Evolutionary conservation across 2,113 vertebrate genomes (phyloP).

Genomic region (Prochilodus magdalenae): DNA sequence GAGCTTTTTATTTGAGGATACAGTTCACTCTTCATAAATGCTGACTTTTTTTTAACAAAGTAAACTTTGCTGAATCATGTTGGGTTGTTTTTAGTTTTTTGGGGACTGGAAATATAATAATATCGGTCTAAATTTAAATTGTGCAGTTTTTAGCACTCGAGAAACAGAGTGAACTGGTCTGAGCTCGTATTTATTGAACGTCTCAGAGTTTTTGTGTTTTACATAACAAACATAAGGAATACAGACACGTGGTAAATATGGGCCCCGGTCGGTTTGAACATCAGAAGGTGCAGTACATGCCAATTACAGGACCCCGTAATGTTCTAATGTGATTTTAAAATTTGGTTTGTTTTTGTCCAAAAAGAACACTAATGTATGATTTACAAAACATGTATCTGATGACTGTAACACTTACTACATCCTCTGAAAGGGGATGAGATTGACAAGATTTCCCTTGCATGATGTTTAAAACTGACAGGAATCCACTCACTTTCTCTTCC

Average conservation of each 20-base stretch:
- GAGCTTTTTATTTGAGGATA: background rate
- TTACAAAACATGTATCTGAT: conserved; percentile 29
- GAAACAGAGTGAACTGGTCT: background rate
- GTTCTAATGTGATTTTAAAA: too few species aligned
- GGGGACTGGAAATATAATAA: too few species aligned
- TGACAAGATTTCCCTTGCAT: conserved; percentile 39
- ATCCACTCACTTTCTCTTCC: background rate
- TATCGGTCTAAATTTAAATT: too few species aligned
- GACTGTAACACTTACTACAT: conserved; percentile 38
- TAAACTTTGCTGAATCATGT: conserved; percentile 5
- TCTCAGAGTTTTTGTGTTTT: background rate
- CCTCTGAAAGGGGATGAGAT: background rate
- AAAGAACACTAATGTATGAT: conserved; percentile 61
- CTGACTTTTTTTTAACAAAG: conserved; percentile 6
- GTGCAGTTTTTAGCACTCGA: too few species aligned
- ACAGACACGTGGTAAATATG: background rate
- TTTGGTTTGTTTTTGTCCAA: too few species aligned
- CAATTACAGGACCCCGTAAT: conserved; percentile 1
- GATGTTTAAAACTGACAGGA: conserved; percentile 45
- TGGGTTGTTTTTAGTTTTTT: too few species aligned
- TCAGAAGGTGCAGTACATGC: conserved; percentile 21
- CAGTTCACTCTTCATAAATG: conserved; percentile 14
- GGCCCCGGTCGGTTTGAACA: background rate
- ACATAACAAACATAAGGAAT: background rate
- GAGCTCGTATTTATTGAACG: background rate